Conservation (phyloP, 1,140 invertebrate species). For the Trissolcus basalis region DNA sequence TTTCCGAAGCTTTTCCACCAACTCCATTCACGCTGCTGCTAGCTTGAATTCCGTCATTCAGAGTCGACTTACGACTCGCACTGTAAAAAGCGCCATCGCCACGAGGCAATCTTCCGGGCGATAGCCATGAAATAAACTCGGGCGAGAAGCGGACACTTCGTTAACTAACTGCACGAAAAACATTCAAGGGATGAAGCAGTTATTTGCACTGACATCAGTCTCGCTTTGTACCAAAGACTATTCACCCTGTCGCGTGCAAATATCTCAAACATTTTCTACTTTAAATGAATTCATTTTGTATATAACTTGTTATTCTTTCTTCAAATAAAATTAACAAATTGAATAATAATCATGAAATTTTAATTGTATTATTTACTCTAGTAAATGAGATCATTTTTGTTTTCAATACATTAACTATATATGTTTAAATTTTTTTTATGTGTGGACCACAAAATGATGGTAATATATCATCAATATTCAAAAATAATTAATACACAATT, state of each 20-base stretch:
- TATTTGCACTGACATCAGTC: constrained; percentile 59
- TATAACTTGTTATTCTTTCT: too few species aligned
- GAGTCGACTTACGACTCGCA: constrained; percentile 66
- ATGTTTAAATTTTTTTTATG: too few species aligned
- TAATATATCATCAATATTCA: too few species aligned
- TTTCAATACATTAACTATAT: too few species aligned
- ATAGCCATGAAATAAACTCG: constrained; percentile 62
- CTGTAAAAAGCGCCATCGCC: constrained; percentile 60
- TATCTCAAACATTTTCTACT: constrained; percentile 7
- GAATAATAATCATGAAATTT: too few species aligned
- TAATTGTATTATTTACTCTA: too few species aligned
- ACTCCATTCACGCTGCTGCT: constrained; percentile 71
- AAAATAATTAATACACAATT: too few species aligned
- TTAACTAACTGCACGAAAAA: constrained; percentile 61
- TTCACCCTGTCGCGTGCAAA: constrained; percentile 45
- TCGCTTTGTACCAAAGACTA: constrained; percentile 56
- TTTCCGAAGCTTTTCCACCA: constrained; percentile 75
- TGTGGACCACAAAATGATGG: too few species aligned
- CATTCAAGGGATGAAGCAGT: constrained; percentile 59
- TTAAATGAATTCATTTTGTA: too few species aligned
- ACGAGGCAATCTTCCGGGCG: constrained; percentile 61
- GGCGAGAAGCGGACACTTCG: constrained; percentile 60
- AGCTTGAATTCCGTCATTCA: constrained; percentile 72
- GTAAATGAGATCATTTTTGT: too few species aligned
- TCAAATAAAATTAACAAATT: background rate